Conservation (phyloP, 2,888 invertebrate genomes). For the Platycheirus albimanus region DNA sequence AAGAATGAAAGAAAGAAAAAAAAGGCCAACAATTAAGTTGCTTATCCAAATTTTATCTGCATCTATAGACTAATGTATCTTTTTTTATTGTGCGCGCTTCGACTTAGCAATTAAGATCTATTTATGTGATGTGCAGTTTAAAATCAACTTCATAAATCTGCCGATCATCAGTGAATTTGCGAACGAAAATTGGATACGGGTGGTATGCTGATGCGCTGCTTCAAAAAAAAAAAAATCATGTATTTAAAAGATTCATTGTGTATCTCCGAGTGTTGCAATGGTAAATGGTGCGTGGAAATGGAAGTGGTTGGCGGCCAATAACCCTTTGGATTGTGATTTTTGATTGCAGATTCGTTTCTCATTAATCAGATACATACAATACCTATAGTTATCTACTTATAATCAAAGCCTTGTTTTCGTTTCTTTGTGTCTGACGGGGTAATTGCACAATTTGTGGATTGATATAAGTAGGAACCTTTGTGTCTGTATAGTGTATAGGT, state of each 20-base stretch:
- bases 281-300: constrained; percentile 35
- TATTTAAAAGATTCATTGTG: constrained; percentile 31
- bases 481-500: background rate
- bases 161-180: constrained; percentile 57
- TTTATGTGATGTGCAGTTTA: constrained; percentile 5
- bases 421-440: background rate
- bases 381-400: no score
- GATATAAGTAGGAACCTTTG: no score
- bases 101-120: constrained; percentile 13
- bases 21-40: constrained; percentile 26
- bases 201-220: background rate
- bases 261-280: constrained; percentile 26
- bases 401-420: background rate
- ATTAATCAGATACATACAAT: constrained; percentile 8
- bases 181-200: constrained; percentile 71
- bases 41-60: background rate
- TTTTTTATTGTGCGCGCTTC: constrained; percentile 16
- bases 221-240: background rate
- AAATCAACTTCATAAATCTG: constrained; percentile 14
- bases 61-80: constrained; percentile 20
- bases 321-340: constrained; percentile 22
- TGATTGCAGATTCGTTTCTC: constrained; percentile 4
- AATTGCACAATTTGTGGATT: constrained; percentile 18
- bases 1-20: background rate
- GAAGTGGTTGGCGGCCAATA: constrained; percentile 2